A percentile compares a stretch with the other conserved stretches of the same genome.
These are phyloP conservation scores for Albula goreensis DNA, from an alignment of 2,113 vertebrate species.

Conservation along the genomic window DNA sequence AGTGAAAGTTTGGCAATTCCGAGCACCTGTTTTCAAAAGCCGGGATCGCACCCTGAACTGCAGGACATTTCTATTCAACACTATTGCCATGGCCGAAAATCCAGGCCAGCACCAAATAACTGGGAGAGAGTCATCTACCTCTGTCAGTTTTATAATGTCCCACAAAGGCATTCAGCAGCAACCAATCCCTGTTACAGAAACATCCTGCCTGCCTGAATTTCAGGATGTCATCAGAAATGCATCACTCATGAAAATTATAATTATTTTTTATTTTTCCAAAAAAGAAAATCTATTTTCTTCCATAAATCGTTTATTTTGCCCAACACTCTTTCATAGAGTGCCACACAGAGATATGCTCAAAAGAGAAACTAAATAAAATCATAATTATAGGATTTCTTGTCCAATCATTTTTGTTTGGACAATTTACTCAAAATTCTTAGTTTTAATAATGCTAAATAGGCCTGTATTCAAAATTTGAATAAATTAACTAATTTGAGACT, in stretches of 20 bases:
- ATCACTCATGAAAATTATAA: background rate
- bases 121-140: background rate
- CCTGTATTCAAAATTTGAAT: background rate
- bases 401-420: background rate
- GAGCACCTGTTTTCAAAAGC: slow-evolving; percentile 40
- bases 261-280: background rate
- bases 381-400: background rate
- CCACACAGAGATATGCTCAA: background rate
- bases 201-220: background rate
- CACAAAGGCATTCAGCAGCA: background rate
- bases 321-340: background rate
- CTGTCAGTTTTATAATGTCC: background rate
- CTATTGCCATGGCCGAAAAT: slow-evolving; percentile 14
- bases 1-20: slow-evolving; percentile 30
- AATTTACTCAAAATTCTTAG: background rate
- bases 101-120: background rate
- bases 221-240: background rate
- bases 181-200: background rate
- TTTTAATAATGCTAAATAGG: background rate
- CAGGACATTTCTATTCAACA: slow-evolving; percentile 10
- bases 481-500: background rate
- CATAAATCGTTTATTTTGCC: background rate
- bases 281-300: background rate
- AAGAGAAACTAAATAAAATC: background rate
- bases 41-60: slow-evolving; percentile 25